Evolutionary conservation across 2,113 vertebrate species (phyloP).

Genomic region (Scatophagus argus): DNA sequence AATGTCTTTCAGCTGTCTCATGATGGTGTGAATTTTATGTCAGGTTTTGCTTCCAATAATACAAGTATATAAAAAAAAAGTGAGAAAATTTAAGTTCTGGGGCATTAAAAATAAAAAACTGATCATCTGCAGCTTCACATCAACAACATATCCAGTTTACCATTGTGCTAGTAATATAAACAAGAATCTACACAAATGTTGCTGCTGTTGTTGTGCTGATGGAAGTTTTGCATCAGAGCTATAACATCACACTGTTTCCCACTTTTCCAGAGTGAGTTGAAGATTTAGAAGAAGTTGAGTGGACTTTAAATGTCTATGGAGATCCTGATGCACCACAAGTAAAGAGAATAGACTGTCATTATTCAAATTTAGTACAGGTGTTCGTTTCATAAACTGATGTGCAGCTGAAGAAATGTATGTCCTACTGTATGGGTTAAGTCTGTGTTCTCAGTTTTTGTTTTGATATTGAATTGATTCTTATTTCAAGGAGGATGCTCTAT

Average conservation of each 20-base stretch:
- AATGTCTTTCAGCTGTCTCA: background rate
- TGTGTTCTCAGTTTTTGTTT: slow-evolving; percentile 30
- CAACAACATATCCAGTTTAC: background rate
- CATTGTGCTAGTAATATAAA: background rate
- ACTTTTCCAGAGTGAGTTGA: background rate
- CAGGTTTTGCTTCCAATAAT: background rate
- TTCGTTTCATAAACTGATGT: background rate
- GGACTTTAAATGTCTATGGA: background rate
- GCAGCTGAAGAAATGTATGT: background rate
- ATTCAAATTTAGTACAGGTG: background rate
- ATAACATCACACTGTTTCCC: background rate
- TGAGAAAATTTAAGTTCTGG: background rate
- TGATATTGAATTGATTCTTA: slow-evolving; percentile 8
- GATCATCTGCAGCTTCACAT: background rate
- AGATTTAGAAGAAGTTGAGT: background rate
- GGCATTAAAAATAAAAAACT: background rate
- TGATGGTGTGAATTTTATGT: background rate
- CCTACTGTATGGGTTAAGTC: background rate
- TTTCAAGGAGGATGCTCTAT: slow-evolving; percentile 39
- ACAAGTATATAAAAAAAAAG: background rate
- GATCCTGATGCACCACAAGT: background rate
- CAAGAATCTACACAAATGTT: background rate
- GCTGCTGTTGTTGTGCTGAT: slow-evolving; percentile 15
- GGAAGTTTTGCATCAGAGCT: background rate
- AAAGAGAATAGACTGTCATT: background rate